These are phyloP conservation scores for Campoplex capitator DNA, from an alignment of 2,888 invertebrate genomes.

Conservation along the genomic window DNA sequence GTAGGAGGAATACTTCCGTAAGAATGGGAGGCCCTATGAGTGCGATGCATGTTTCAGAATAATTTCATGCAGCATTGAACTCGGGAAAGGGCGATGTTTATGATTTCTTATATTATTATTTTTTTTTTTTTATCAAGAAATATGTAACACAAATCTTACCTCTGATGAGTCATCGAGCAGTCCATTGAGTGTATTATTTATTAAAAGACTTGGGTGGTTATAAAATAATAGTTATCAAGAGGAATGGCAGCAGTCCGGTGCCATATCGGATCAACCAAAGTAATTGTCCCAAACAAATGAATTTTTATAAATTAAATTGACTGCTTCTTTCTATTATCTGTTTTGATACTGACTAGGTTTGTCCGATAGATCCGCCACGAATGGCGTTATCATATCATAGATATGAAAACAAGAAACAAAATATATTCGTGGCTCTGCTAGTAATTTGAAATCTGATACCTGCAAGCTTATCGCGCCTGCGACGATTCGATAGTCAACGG, in stretches of 20 bases:
- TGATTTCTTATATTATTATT: neutral
- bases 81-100: constrained; percentile 16
- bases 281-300: neutral
- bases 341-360: constrained; percentile 31
- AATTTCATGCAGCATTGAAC: constrained; percentile 51
- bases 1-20: no score
- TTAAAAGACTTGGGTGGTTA: constrained; percentile 10
- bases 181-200: constrained; percentile 4
- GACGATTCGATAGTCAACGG: neutral
- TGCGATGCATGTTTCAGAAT: constrained; percentile 54
- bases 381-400: constrained; percentile 50
- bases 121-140: neutral
- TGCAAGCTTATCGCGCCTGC: constrained; percentile 65
- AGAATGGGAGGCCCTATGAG: neutral
- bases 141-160: neutral
- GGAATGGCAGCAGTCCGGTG: no score
- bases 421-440: neutral
- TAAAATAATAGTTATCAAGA: constrained; percentile 31
- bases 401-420: constrained; percentile 29
- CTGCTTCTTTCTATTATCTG: constrained; percentile 38
- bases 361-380: neutral
- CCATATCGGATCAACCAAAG: no score
- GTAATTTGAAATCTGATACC: constrained; percentile 67
- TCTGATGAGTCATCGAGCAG: neutral
- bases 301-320: constrained; percentile 12